Evolutionary conservation across 2,113 vertebrate genomes (phyloP).

Genomic region (Hiodon tergisus): DNA sequence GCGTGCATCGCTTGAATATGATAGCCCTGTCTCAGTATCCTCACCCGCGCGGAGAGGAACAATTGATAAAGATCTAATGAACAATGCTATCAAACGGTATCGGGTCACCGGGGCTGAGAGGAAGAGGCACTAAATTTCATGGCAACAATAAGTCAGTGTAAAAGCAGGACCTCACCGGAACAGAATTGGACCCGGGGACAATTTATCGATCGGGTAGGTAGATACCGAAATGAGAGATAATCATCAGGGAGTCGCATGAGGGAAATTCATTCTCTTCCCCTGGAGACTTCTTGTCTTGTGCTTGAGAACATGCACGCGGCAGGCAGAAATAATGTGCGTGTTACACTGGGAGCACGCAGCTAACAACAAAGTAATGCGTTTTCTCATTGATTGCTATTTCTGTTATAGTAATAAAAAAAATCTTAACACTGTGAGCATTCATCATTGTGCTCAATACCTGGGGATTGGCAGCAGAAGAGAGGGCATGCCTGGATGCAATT

Average conservation of each 20-base stretch:
- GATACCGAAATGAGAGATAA: slow-evolving; percentile 42
- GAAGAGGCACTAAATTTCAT: slow-evolving; percentile 34
- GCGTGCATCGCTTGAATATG: slow-evolving; percentile 62
- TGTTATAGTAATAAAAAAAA: no score
- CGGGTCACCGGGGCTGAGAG: slow-evolving; percentile 14
- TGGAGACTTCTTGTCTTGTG: not conserved
- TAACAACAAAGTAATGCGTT: not conserved
- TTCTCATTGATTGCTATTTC: no score
- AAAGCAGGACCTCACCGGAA: slow-evolving; percentile 32
- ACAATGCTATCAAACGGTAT: slow-evolving; percentile 70
- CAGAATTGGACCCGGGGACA: slow-evolving; percentile 26
- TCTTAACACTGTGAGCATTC: no score
- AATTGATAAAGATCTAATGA: slow-evolving; percentile 79
- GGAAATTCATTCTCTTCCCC: slow-evolving; percentile 26
- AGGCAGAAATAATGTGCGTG: slow-evolving; percentile 8
- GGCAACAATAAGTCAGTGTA: slow-evolving; percentile 18
- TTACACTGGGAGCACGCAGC: not conserved
- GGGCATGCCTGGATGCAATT: no score
- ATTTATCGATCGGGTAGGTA: slow-evolving; percentile 40
- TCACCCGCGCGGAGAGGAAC: slow-evolving; percentile 67
- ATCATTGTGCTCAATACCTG: no score
- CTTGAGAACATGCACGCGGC: not conserved
- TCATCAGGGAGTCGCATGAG: slow-evolving; percentile 40
- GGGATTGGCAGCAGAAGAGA: no score
- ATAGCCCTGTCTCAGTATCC: slow-evolving; percentile 62